Evolutionary conservation across 2,113 vertebrate genomes (phyloP).

Genomic region (Perca fluviatilis): DNA sequence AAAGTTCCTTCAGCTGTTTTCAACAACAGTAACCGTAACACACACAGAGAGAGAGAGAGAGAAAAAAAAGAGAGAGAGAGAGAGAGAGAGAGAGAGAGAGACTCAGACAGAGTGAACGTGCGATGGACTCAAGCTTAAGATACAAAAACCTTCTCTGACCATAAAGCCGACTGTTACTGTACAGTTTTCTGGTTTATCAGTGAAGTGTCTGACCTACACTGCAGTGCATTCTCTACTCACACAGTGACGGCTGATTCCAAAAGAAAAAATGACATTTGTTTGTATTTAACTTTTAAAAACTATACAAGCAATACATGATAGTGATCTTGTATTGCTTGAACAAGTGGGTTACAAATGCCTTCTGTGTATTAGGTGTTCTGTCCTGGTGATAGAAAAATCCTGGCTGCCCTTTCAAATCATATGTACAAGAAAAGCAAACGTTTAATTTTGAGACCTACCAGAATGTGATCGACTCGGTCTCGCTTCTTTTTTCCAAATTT

Average conservation of each 20-base stretch:
- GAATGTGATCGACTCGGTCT: slow-evolving; percentile 96
- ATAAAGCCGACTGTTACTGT: too few relatives aligned
- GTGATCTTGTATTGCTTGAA: not conserved
- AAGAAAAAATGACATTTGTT: not conserved
- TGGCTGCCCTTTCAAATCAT: not conserved
- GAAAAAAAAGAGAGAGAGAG: too few relatives aligned
- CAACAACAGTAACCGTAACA: too few relatives aligned
- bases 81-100: too few relatives aligned
- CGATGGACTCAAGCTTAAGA: too few relatives aligned
- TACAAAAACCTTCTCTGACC: too few relatives aligned
- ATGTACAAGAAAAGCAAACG: not conserved
- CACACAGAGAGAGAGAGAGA: too few relatives aligned
- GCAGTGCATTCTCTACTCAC: too few relatives aligned
- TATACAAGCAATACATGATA: not conserved
- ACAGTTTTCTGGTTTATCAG: too few relatives aligned
- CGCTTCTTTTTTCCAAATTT: slow-evolving; percentile 98
- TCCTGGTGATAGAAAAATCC: not conserved
- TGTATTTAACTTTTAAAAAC: not conserved
- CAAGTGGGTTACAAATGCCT: not conserved
- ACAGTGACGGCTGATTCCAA: not conserved
- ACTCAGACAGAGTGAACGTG: too few relatives aligned
- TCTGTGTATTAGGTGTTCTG: not conserved
- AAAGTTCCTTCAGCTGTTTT: too few relatives aligned
- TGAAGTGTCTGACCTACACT: too few relatives aligned
- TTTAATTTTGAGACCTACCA: slow-evolving; percentile 82